A percentile compares a stretch with the other conserved stretches of the same genome.
These are phyloP conservation scores for Agraylea sexmaculata DNA, from an alignment of 1,140 invertebrate genomes.

Conservation along the genomic window DNA sequence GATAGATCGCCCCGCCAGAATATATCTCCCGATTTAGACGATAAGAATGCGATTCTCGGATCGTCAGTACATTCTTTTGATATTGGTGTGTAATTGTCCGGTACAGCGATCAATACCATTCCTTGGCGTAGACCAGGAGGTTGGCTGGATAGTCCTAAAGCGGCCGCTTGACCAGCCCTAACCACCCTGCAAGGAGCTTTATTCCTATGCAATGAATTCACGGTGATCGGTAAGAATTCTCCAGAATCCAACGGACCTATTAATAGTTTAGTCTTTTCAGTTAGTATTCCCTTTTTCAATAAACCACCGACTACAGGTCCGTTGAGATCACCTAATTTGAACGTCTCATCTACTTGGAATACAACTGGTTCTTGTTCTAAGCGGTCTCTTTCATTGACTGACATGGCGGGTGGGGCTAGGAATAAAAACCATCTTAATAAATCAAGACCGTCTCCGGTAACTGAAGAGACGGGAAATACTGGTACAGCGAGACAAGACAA, in stretches of 20 bases:
- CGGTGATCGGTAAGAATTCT: conserved; percentile 62
- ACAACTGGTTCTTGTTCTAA: conserved; percentile 65
- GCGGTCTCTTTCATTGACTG: conserved; percentile 56
- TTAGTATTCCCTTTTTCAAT: conserved; percentile 71
- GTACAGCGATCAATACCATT: conserved; percentile 59
- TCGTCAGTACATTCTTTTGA: no score
- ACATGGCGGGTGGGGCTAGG: conserved; percentile 52
- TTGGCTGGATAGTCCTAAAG: conserved; percentile 57
- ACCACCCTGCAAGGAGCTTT: conserved; percentile 79
- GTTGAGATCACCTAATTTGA: conserved; percentile 54
- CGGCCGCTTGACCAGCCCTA: conserved; percentile 82
- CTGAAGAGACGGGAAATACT: conserved; percentile 91
- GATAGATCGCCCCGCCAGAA: no score
- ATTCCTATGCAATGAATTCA: conserved; percentile 82
- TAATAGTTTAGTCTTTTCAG: conserved; percentile 67
- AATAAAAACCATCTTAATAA: conserved; percentile 65
- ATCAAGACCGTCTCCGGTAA: conserved; percentile 75
- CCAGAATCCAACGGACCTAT: conserved; percentile 79
- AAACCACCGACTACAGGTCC: conserved; percentile 85
- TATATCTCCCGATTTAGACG: no score
- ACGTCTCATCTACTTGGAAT: conserved; percentile 91
- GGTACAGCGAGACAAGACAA: conserved; percentile 59
- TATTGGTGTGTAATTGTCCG: conserved; percentile 11
- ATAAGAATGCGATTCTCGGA: no score
- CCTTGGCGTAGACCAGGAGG: conserved; percentile 62